Conservation (phyloP, 2,888 invertebrate genomes). For the Xestia ashworthii region DNA sequence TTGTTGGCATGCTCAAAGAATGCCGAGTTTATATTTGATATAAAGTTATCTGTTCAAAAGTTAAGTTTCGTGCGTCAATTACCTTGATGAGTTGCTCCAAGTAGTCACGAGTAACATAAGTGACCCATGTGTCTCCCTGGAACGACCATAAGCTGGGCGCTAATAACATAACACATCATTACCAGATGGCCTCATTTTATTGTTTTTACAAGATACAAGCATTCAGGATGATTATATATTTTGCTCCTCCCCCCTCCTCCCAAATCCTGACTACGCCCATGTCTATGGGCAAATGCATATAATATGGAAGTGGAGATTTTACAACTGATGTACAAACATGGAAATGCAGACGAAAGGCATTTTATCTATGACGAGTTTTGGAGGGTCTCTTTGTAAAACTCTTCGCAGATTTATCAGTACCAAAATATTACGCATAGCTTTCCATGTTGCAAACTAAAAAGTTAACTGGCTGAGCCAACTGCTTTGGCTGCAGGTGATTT, state of each 20-base stretch:
- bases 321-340: background rate
- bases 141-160: background rate
- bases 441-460: background rate
- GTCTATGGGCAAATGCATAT: slow-evolving; percentile 56
- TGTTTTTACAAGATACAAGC: slow-evolving; percentile 38
- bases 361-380: background rate
- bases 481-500: background rate
- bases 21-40: slow-evolving; percentile 18
- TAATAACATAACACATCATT: background rate
- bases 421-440: background rate
- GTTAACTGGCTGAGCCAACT: background rate
- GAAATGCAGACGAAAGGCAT: background rate
- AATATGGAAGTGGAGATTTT: slow-evolving; percentile 32
- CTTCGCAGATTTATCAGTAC: background rate
- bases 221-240: slow-evolving; percentile 50
- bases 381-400: background rate
- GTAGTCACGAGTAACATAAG: background rate
- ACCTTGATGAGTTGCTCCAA: background rate
- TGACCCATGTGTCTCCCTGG: background rate
- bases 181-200: background rate
- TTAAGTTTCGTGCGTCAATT: background rate
- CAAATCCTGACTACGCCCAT: slow-evolving; percentile 66
- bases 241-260: slow-evolving; percentile 62
- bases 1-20: slow-evolving; percentile 20
- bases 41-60: background rate